A percentile compares a stretch with the other conserved stretches of the same genome.
These are phyloP conservation scores for Ophioninae sp. DNA, from an alignment of 2,888 invertebrate genomes.

Conservation along the genomic window DNA sequence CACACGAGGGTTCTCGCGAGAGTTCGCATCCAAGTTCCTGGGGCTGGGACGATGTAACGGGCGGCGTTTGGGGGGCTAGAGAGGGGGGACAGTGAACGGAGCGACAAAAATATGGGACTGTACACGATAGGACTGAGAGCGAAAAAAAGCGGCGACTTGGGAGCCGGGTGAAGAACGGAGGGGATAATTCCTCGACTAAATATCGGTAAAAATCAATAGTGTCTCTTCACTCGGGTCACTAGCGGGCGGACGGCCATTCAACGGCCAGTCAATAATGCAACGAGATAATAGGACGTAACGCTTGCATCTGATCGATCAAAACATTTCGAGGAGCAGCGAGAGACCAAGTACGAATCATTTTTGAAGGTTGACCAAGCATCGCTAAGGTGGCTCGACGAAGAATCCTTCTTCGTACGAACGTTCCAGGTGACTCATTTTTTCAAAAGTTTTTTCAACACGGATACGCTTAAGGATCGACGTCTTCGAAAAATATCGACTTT, in stretches of 20 bases:
- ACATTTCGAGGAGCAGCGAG: neutral
- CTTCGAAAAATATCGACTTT: no score
- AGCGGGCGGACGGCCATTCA: slow-evolving; percentile 53
- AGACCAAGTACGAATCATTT: neutral
- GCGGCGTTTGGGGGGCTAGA: neutral
- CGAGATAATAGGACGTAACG: neutral
- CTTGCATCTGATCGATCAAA: slow-evolving; percentile 14
- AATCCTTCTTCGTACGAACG: no score
- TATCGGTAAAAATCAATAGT: slow-evolving; percentile 80
- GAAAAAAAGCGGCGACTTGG: slow-evolving; percentile 53
- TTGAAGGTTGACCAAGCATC: no score
- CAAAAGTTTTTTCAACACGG: no score
- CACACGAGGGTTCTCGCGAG: slow-evolving; percentile 53
- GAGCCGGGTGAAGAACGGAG: slow-evolving; percentile 66
- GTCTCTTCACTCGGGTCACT: slow-evolving; percentile 74
- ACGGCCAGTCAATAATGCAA: slow-evolving; percentile 71
- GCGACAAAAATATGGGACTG: neutral
- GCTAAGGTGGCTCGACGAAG: no score
- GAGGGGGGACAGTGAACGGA: slow-evolving; percentile 51
- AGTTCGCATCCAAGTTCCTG: slow-evolving; percentile 13
- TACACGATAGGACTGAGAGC: neutral
- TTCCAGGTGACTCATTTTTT: no score
- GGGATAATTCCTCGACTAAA: slow-evolving; percentile 80
- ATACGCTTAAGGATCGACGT: no score
- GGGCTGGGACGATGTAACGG: slow-evolving; percentile 57